Evolutionary conservation across 2,113 vertebrate species (phyloP).

Genomic region (Lathamus discolor): DNA sequence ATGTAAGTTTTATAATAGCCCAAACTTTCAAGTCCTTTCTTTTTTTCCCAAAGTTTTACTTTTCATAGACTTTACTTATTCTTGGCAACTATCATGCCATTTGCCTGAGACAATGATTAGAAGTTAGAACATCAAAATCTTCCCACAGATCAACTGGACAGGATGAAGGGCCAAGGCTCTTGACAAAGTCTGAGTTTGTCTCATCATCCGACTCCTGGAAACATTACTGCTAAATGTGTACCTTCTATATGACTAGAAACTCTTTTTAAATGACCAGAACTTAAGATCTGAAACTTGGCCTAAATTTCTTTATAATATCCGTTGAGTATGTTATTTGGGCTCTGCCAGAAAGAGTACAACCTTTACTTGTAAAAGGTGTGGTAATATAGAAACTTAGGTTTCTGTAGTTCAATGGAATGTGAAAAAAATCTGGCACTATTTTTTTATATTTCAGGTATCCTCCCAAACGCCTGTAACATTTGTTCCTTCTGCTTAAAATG

Average conservation of each 20-base stretch:
- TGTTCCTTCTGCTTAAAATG: background rate
- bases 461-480: background rate
- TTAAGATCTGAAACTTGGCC: background rate
- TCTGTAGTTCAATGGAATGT: background rate
- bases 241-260: background rate
- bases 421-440: background rate
- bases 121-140: slow-evolving; percentile 33
- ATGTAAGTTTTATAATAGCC: slow-evolving; percentile 28
- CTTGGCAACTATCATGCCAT: slow-evolving; percentile 4
- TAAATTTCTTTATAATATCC: background rate
- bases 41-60: background rate
- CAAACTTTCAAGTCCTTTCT: background rate
- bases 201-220: background rate
- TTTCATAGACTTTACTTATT: slow-evolving; percentile 45
- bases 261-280: background rate
- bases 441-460: background rate
- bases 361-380: background rate
- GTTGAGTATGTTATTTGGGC: background rate
- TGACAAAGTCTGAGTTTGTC: background rate
- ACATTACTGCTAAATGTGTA: background rate
- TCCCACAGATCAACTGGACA: background rate
- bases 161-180: background rate
- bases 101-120: slow-evolving; percentile 19
- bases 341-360: background rate
- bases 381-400: background rate